A percentile compares a stretch with the other conserved stretches of the same genome.
phyloP scores from a whole-genome alignment of 2,113 vertebrate species.

The Nerophis ophidion region DNA sequence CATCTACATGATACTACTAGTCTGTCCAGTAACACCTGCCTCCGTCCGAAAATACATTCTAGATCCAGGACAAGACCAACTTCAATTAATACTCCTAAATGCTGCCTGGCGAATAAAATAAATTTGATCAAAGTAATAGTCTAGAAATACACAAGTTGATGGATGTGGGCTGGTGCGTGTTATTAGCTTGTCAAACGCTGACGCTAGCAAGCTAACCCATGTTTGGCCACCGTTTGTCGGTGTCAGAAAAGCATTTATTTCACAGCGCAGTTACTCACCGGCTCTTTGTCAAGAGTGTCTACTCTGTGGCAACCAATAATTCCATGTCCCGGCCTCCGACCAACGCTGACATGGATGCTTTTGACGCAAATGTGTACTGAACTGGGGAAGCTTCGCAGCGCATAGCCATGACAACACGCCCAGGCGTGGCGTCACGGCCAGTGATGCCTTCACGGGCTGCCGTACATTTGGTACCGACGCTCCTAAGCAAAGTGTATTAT shows the following conservation, averaged over 20 bases:
- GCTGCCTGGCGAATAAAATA: no score
- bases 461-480: conserved; percentile 12
- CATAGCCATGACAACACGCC: conserved; percentile 64
- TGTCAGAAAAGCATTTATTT: conserved; percentile 12
- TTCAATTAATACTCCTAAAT: no score
- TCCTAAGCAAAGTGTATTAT: neutral
- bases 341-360: conserved; percentile 34
- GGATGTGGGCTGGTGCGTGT: conserved; percentile 1
- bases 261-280: conserved; percentile 43
- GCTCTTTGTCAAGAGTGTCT: conserved; percentile 8
- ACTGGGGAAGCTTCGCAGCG: conserved; percentile 27
- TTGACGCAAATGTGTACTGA: conserved; percentile 34
- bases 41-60: no score
- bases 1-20: no score
- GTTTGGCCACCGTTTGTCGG: conserved; percentile 28
- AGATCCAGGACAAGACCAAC: no score
- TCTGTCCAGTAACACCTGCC: no score
- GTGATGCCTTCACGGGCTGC: conserved; percentile 41
- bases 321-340: conserved; percentile 27
- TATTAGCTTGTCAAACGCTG: conserved; percentile 42
- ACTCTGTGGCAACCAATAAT: conserved; percentile 20
- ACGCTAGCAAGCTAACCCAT: conserved; percentile 53
- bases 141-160: neutral
- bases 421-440: conserved; percentile 53
- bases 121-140: no score